A percentile compares a stretch with the other conserved stretches of the same genome.
Conservation (phyloP, 2,113 vertebrate species). For the Pithys albifrons region DNA sequence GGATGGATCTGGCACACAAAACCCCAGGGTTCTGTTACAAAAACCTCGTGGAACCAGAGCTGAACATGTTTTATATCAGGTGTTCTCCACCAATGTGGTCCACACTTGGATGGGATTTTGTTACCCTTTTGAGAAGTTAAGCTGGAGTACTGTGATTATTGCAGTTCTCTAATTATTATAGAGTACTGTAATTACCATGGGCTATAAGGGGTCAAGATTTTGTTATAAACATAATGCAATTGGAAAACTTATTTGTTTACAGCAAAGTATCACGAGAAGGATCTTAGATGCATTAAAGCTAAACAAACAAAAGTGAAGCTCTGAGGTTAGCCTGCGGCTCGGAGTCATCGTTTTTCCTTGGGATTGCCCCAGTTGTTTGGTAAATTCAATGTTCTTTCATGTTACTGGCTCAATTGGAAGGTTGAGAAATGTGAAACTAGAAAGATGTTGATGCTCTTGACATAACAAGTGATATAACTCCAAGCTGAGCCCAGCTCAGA, state of each 20-base stretch:
- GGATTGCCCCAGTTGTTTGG: slow-evolving; percentile 29
- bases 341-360: neutral
- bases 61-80: neutral
- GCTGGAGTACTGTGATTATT: neutral
- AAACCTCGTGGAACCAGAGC: neutral
- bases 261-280: neutral
- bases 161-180: neutral
- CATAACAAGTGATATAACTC: neutral
- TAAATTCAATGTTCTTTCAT: slow-evolving; percentile 51
- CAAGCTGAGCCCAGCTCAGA: neutral
- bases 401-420: slow-evolving; percentile 14
- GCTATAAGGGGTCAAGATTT: slow-evolving; percentile 8
- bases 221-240: neutral
- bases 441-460: neutral
- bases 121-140: neutral
- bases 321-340: neutral
- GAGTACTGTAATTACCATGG: neutral
- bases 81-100: neutral
- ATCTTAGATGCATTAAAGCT: slow-evolving; percentile 5
- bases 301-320: slow-evolving; percentile 16
- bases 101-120: neutral
- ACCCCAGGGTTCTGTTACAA: neutral
- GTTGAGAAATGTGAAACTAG: slow-evolving; percentile 42
- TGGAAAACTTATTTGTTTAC: slow-evolving; percentile 26
- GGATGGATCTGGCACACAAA: neutral